Base-by-base conservation (phyloP, 2,888 invertebrate genomes). In the Drosophila fungiperda region DNA sequence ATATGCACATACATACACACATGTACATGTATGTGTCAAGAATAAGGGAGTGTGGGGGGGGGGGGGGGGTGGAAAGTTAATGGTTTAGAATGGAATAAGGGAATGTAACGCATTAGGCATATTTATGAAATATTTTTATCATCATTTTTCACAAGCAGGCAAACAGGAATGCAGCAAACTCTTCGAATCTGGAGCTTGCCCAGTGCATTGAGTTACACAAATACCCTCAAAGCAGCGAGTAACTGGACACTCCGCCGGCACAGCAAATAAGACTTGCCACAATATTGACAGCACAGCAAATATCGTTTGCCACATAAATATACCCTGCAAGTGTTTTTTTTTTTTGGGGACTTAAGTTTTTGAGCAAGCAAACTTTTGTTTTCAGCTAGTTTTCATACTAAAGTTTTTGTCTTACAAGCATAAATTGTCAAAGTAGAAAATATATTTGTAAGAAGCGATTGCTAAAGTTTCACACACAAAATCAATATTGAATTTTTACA, bases 111-210 rank as follows among this genome's bases (percentile, higher is more conserved):
- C 80, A 86, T 72, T 80, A 79, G 82, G 78, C 86, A 85, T 85
- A 89, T 86, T 89, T 89, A 86, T 89, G 90, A 89, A 87, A 87
- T 88, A 87, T 88, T 90, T 88, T 77, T 79, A 87, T 86, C 87
- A 80, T 76, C 72, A 83, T 85, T 87, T 84, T 73, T 89, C 78
- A 81, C 73, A 80, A 80, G 68, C 62, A 80, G 68, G 59, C 76
- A 70, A 58, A 50, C 65, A 70, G 73, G 63, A 76, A 78, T 76
- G 79, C 82, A 76, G 68, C 50, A 68, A 55, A 36, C 52, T 40
- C 49, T 63, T 69, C 61, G 12, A 57, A 6, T 29, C 6, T 9
- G 52, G 29, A 2, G 35, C 2, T 40, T 9, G 40, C 35, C 61
- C 58, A 32, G 32, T 61, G 67, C 61, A 67, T 71, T 35, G 69